phyloP scores from a whole-genome alignment of 2,888 invertebrate genomes.

The Drepana falcataria region DNA sequence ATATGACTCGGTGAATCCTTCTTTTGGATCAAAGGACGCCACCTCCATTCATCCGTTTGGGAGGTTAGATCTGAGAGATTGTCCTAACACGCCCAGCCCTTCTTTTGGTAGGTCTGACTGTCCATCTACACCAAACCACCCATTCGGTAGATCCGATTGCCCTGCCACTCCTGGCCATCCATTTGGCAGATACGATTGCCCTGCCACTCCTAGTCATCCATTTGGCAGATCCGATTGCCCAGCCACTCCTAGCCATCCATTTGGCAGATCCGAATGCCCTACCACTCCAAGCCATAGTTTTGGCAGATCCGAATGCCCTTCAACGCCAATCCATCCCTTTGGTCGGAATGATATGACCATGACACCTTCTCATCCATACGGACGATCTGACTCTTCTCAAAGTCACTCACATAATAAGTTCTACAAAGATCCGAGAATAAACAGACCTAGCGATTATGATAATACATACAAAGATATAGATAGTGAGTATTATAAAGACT shows the following conservation, averaged over 20 bases:
- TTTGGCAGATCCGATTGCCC: slow-evolving; percentile 45
- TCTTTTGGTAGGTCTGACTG: slow-evolving; percentile 39
- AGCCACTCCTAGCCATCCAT: slow-evolving; percentile 43
- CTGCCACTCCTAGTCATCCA: slow-evolving; percentile 34
- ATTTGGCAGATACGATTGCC: slow-evolving; percentile 43
- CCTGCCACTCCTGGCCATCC: slow-evolving; percentile 40
- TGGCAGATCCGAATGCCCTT: slow-evolving; percentile 25
- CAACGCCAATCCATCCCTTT: slow-evolving; percentile 23
- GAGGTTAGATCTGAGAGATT: too few species aligned
- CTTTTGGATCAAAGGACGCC: slow-evolving; percentile 29
- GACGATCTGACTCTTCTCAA: slow-evolving; percentile 21
- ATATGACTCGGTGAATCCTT: slow-evolving; percentile 33
- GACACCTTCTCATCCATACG: slow-evolving; percentile 26
- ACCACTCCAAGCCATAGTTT: slow-evolving; percentile 33
- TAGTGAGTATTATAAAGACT: slow-evolving; percentile 37
- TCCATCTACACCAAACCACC: slow-evolving; percentile 35
- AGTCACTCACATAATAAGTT: slow-evolving; percentile 22
- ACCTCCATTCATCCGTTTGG: too few species aligned
- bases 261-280: slow-evolving; percentile 37
- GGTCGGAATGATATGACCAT: slow-evolving; percentile 22
- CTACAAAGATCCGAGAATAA: slow-evolving; percentile 50
- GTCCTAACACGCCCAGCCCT: slow-evolving; percentile 28
- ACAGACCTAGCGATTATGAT: slow-evolving; percentile 46
- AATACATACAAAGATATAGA: slow-evolving; percentile 35
- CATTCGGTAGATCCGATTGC: slow-evolving; percentile 39